Evolutionary conservation across 2,113 vertebrate species (phyloP), one percentile per base, ranked within the genome.

Genomic region (Nematolebias whitei): DNA sequence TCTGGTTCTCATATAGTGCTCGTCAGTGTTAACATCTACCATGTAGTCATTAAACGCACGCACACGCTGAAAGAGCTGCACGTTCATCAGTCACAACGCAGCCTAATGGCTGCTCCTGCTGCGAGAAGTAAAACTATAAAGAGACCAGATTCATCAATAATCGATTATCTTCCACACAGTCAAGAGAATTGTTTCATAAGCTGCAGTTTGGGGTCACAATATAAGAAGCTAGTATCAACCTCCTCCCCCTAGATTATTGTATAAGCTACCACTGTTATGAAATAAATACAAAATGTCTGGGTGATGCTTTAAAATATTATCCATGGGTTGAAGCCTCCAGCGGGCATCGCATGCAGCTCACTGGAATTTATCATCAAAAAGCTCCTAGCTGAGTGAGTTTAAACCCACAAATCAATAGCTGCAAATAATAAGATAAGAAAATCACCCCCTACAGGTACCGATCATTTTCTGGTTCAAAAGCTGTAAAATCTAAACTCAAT

Each of bases 21-120:
- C 2, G 1, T 18, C 51, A 29, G 81, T 63, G 68, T 29, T 41
- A 8, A 67, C 68, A 43, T 45, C 60, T 49, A 53, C 77, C 10
- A 52, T 23, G 73, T 76, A 87, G 83, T 85, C 87, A 85, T 86
- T 87, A 80, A 86, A 81, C 32, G 79, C n/a, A 64, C 62, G 71
- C 67, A 44, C 26, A 29, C 26, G 7, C 26, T 67, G 61, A 72
- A 47, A 50, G 32, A 26, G 50, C 39, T 63, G 68, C 75, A 74
- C 80, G 32, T 55, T 78, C 74, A 84, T 82, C 83, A 76, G 66
- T 63, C 74, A 52, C 44, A 14, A 9, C 41, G 20, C 63, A 52
- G 47, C 20, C 54, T 73, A 71, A 76, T 62, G 64, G 43, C 29
- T 59, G 52, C 15, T 67, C 83, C 79, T 83, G 80, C 85, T 80